phyloP scores from a whole-genome alignment of 2,888 invertebrate species.

The Acanthosepion lycidas region DNA sequence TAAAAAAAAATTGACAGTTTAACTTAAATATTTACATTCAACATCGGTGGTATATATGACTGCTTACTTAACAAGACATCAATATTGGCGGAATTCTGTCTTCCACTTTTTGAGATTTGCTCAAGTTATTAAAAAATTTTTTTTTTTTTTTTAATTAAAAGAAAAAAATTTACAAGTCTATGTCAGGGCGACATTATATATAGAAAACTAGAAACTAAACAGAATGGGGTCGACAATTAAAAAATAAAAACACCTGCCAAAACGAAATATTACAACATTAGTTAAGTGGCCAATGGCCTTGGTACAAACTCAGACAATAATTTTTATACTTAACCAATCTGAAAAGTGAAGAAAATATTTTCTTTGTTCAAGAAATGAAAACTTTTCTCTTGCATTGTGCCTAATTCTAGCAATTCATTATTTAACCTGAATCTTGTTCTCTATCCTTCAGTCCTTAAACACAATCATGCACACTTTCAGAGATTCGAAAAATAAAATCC shows the following conservation, averaged over 20 bases:
- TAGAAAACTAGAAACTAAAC: neutral
- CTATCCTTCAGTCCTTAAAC: neutral
- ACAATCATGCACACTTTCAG: neutral
- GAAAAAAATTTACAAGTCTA: neutral
- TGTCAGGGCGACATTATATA: neutral
- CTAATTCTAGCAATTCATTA: neutral
- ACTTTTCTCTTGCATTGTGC: neutral
- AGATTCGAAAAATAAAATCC: neutral
- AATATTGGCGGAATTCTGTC: neutral
- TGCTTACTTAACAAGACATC: neutral
- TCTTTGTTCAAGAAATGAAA: too few relatives aligned
- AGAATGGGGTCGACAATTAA: neutral
- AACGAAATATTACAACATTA: neutral
- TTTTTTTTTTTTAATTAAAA: too few relatives aligned
- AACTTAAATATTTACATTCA: neutral
- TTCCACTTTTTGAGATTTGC: neutral
- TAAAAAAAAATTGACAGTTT: neutral
- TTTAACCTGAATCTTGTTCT: neutral
- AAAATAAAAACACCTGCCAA: neutral
- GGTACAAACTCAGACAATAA: neutral
- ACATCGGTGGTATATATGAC: constrained; percentile 15
- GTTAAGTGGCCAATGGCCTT: neutral
- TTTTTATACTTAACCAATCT: neutral
- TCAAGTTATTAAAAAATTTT: neutral
- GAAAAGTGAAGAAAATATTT: neutral